These are phyloP conservation scores for Pituophis catenifer DNA, from an alignment of 2,113 vertebrate species.

Conservation along the genomic window DNA sequence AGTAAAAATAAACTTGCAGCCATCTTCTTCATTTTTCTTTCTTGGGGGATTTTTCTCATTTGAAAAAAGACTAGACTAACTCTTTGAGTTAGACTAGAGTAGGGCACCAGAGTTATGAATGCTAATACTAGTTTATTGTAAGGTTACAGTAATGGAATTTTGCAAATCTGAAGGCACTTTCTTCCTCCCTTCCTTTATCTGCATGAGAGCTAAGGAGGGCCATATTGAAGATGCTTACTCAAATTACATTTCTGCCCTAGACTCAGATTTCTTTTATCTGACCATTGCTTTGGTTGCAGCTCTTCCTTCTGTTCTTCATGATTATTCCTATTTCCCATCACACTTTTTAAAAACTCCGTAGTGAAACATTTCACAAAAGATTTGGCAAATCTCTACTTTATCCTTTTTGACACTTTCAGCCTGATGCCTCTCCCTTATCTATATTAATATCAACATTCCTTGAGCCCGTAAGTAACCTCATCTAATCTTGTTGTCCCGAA, in stretches of 20 bases:
- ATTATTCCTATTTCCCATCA: neutral
- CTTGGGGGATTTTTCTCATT: neutral
- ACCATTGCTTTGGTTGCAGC: neutral
- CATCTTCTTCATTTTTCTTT: neutral
- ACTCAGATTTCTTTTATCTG: neutral
- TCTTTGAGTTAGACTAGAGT: neutral
- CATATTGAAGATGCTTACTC: neutral
- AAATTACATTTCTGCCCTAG: neutral
- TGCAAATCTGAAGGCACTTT: neutral
- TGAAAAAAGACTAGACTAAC: too few species aligned
- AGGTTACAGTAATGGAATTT: neutral
- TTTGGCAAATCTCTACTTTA: neutral
- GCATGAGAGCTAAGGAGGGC: neutral
- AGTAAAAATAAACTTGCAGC: neutral
- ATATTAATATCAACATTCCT: neutral
- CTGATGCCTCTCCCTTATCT: neutral
- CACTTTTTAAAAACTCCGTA: neutral
- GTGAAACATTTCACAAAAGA: neutral
- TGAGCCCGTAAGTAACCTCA: neutral
- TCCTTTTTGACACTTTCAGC: neutral
- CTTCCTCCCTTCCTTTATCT: neutral
- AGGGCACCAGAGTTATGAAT: neutral
- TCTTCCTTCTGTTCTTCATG: neutral
- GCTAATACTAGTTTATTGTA: neutral
- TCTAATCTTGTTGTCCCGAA: neutral